Conservation (phyloP, 2,888 invertebrate species). For the Sipunculus nudus region DNA sequence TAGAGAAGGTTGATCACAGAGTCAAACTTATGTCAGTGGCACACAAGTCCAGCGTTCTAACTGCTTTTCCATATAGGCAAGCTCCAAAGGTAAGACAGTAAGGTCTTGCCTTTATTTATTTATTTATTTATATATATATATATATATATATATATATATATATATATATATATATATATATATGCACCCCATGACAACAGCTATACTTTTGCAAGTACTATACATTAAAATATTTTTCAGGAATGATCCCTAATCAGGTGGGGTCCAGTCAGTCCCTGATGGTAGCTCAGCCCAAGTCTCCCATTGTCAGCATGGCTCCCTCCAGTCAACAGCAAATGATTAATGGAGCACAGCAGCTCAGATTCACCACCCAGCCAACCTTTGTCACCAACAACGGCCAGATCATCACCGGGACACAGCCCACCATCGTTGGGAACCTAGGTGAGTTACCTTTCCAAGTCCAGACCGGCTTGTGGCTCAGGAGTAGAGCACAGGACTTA, state of each 20-base stretch:
- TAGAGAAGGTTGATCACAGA: too few relatives aligned
- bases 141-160: too few relatives aligned
- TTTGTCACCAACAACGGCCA: constrained; percentile 28
- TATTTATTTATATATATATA: too few relatives aligned
- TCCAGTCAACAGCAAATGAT: constrained; percentile 24
- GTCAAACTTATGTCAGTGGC: too few relatives aligned
- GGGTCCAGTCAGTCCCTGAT: constrained; percentile 40
- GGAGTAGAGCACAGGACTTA: too few relatives aligned
- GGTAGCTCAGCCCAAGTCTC: constrained; percentile 45
- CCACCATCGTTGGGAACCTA: too few relatives aligned
- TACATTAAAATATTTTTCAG: constrained; percentile 20
- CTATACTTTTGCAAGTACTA: neutral
- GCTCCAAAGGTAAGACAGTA: too few relatives aligned
- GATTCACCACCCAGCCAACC: constrained; percentile 26
- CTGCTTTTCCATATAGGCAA: too few relatives aligned
- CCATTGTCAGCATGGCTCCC: constrained; percentile 33
- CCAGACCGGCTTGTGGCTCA: too few relatives aligned
- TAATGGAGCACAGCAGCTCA: constrained; percentile 20
- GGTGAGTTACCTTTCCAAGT: too few relatives aligned
- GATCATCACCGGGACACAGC: constrained; percentile 12
- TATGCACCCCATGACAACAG: neutral
- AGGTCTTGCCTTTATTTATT: too few relatives aligned
- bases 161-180: neutral
- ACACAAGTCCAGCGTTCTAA: too few relatives aligned
- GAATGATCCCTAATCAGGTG: constrained; percentile 39